These are phyloP conservation scores for Eumerus sabulonum DNA, from an alignment of 2,888 invertebrate genomes.

Conservation along the genomic window DNA sequence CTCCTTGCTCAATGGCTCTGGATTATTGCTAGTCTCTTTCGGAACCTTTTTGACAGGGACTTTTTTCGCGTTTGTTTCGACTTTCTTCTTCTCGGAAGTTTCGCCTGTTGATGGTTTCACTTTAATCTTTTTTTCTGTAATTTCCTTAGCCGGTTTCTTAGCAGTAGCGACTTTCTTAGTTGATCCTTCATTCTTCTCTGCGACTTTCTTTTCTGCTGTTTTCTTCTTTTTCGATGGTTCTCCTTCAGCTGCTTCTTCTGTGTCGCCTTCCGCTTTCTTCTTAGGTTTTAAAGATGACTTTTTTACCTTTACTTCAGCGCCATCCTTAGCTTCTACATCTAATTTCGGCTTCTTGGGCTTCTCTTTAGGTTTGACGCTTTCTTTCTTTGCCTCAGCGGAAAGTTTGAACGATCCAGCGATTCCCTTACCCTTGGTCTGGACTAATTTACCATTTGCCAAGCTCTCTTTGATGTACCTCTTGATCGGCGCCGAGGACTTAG, in stretches of 20 bases:
- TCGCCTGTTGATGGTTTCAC: slow-evolving; percentile 1
- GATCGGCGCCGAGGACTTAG: slow-evolving; percentile 82
- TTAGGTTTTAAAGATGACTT: not conserved
- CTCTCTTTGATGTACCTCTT: slow-evolving; percentile 82
- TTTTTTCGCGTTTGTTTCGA: not conserved
- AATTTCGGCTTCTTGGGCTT: not conserved
- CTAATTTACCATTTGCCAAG: slow-evolving; percentile 80
- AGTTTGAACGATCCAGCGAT: slow-evolving; percentile 67
- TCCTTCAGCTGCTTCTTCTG: not conserved
- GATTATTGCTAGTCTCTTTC: not conserved
- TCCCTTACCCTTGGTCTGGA: slow-evolving; percentile 69
- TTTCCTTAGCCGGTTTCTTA: not conserved
- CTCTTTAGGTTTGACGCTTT: slow-evolving; percentile 6
- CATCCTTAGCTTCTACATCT: not conserved
- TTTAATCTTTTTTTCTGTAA: not conserved
- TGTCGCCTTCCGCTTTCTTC: not conserved
- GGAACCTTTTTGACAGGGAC: not conserved
- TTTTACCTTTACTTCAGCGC: not conserved
- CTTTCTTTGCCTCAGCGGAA: slow-evolving; percentile 24
- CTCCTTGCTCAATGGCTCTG: not conserved
- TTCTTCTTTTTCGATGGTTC: not conserved
- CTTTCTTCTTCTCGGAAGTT: slow-evolving; percentile 18
- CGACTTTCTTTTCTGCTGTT: not conserved
- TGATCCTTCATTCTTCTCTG: not conserved
- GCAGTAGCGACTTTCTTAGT: not conserved